phyloP scores from a whole-genome alignment of 2,113 vertebrate species.

The Chitala chitala region DNA sequence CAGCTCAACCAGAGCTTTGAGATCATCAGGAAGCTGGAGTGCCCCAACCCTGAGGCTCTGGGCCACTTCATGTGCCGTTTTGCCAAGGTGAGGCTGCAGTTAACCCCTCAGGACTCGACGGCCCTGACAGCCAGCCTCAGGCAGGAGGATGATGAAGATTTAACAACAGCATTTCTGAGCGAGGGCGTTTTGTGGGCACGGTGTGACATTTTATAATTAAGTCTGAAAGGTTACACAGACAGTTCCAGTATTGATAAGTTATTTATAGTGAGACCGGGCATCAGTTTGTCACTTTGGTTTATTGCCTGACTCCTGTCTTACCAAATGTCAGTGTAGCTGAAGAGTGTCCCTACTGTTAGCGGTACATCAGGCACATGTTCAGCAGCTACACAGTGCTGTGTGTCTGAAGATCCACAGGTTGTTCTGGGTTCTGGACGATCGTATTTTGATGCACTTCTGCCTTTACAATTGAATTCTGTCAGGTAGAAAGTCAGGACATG shows the following conservation, averaged over 20 bases:
- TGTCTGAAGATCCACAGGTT: no score
- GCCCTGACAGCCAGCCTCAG: background rate
- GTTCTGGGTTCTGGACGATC: no score
- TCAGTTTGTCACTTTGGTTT: background rate
- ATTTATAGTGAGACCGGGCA: constrained; percentile 12
- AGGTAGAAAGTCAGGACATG: no score
- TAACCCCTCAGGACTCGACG: background rate
- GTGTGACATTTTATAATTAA: constrained; percentile 21
- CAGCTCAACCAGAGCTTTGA: constrained; percentile 98
- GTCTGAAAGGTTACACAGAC: constrained; percentile 16
- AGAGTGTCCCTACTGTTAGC: background rate
- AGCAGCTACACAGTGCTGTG: background rate
- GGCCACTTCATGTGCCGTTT: constrained; percentile 97
- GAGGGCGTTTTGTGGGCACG: background rate
- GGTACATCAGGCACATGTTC: background rate
- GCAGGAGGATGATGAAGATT: background rate
- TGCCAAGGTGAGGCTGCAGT: constrained; percentile 76
- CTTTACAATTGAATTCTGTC: no score
- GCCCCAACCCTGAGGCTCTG: constrained; percentile 92
- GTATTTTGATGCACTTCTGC: no score
- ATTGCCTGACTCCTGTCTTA: background rate
- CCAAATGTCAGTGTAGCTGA: background rate
- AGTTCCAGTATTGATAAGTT: background rate
- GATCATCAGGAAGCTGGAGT: constrained; percentile 97
- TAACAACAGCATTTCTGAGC: background rate